These are phyloP conservation scores for Dendropsophus ebraccatus DNA, from an alignment of 2,113 vertebrate genomes.

Conservation along the genomic window DNA sequence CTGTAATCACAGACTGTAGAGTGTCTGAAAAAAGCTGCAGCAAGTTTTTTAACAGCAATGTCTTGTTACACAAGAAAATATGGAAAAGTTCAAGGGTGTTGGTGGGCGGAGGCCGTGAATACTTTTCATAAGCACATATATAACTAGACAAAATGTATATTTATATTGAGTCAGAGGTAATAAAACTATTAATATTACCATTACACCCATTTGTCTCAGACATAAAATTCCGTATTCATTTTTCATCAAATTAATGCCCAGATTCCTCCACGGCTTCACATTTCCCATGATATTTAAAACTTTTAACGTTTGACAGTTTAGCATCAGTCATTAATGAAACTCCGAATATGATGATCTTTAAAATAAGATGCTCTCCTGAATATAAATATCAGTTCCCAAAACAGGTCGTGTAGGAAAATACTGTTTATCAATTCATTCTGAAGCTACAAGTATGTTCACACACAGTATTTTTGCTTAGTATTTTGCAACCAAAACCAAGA, in stretches of 20 bases:
- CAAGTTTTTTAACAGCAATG: too few relatives aligned
- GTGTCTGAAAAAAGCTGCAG: too few relatives aligned
- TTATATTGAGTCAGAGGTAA: background rate
- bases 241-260: background rate
- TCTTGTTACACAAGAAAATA: too few relatives aligned
- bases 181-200: background rate
- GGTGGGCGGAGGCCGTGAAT: too few relatives aligned
- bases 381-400: background rate
- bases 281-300: conserved; percentile 1
- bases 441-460: too few relatives aligned
- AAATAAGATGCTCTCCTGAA: background rate
- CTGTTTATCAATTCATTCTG: background rate
- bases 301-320: background rate
- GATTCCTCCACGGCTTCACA: background rate
- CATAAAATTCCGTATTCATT: background rate
- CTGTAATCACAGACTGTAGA: too few relatives aligned
- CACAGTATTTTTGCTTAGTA: too few relatives aligned
- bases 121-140: background rate
- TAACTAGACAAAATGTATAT: background rate
- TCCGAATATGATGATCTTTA: background rate
- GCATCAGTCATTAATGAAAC: background rate
- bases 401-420: background rate
- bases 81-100: too few relatives aligned
- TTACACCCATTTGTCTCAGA: background rate
- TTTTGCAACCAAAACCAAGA: too few relatives aligned